Evolutionary conservation across 2,113 vertebrate species (phyloP), one percentile per base, ranked within the genome.

Genomic region (Scomber japonicus): DNA sequence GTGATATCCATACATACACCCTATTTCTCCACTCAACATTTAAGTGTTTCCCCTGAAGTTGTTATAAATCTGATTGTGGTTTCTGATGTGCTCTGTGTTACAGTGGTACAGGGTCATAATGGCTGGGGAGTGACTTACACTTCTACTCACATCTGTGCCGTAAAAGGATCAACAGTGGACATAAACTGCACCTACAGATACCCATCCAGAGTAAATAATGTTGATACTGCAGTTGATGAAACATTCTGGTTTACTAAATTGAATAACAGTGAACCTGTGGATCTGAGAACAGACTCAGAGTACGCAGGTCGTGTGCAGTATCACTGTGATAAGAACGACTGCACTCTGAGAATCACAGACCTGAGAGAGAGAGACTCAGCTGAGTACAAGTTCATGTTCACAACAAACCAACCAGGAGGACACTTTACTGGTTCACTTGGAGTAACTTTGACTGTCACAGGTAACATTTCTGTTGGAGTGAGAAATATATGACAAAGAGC

Each of bases 151-250:
- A 27, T 27, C 2, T 27, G 24, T 27, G 24, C 9, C 6, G 2
- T 40, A 40, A 40, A 27, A 40, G 35, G 35, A 40, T 40, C 35
- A 27, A 40, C 35, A 40, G 35, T 40, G 35, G 35, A 40, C 35
- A 40, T 40, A 40, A 6, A 2, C 35, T 40, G 35, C 35, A 40
- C 35, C 35, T 40, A 40, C 35, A 40, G 35, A 9, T 40, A 40
- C 35, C 35, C 35, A 40, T 40, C 35, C 35, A 40, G 35, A 40
- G 0, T 11, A 9, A 5, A n/a, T 24, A 0, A 15, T 13, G 0
- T 0, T 10, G 1, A 0, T 4, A 12, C 0, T 0, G 27, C 0
- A 1, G 59, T 75, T 5, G 0, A 19, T 0, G 0, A 66, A 71
- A 30, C 0, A 1, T 13, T 66, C 2, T 81, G 83, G 86, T 72